Percentiles rank a stretch among this genome's conserved stretches.
These are phyloP conservation scores for Notothenia coriiceps DNA, from an alignment of 2,113 vertebrate species.

Conservation along the genomic window DNA sequence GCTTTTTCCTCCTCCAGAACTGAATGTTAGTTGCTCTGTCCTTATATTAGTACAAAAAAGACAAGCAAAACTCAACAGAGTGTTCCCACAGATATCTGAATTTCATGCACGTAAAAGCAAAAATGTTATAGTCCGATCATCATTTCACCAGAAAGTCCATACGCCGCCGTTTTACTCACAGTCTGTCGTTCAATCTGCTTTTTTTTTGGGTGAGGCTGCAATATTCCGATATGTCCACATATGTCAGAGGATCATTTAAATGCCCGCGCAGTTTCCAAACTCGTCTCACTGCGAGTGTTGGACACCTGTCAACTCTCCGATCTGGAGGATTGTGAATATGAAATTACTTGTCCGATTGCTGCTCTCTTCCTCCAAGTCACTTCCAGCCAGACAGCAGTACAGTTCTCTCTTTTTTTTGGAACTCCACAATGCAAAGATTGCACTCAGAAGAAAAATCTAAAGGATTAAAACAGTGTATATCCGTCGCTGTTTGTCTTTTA, in stretches of 20 bases:
- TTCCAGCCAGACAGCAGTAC: constrained; percentile 43
- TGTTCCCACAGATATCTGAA: constrained; percentile 36
- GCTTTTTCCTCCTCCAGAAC: constrained; percentile 1
- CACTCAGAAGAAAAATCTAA: background rate
- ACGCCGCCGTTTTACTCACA: constrained; percentile 60
- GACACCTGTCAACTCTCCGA: constrained; percentile 41
- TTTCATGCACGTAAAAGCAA: constrained; percentile 61
- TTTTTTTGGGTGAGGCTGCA: constrained; percentile 48
- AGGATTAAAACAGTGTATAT: constrained; percentile 64
- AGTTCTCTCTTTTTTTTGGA: constrained; percentile 52
- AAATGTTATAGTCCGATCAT: constrained; percentile 49
- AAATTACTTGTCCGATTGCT: constrained; percentile 59
- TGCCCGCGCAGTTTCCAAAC: constrained; percentile 69
- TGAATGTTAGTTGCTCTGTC: constrained; percentile 37
- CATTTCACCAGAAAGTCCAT: constrained; percentile 57
- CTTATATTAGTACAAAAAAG: constrained; percentile 17
- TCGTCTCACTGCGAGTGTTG: constrained; percentile 45
- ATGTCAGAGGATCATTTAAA: constrained; percentile 53
- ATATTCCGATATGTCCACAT: constrained; percentile 66
- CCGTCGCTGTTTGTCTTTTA: constrained; percentile 55
- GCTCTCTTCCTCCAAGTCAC: constrained; percentile 65
- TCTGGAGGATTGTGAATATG: constrained; percentile 27
- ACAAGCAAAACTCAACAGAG: constrained; percentile 15
- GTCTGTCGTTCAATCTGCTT: constrained; percentile 45
- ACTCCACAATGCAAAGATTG: constrained; percentile 45